Evolutionary conservation across 37 sponge, comb jelly and placozoan genomes (phyloP).

Genomic region (Petrosia ficiformis): DNA sequence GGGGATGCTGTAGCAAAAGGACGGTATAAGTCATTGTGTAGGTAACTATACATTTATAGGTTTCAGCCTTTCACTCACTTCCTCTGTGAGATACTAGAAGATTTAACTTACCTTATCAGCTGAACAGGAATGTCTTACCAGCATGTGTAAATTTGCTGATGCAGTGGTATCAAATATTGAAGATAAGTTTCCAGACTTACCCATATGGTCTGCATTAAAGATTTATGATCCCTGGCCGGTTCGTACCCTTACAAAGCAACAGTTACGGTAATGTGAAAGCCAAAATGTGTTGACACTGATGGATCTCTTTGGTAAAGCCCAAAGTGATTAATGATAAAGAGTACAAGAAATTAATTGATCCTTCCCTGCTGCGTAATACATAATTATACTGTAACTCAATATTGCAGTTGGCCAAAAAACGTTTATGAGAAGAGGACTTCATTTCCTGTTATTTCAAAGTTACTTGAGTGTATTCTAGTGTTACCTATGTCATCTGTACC

Average conservation of each 20-base stretch:
- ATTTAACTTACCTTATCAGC: background rate
- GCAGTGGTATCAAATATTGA: background rate
- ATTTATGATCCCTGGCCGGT: background rate
- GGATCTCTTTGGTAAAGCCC: background rate
- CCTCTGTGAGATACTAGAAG: background rate
- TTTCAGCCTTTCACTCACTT: background rate
- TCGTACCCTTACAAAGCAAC: conserved; percentile 2
- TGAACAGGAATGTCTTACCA: conserved; percentile 6
- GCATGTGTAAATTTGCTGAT: background rate
- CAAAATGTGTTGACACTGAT: background rate
- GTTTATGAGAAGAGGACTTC: background rate
- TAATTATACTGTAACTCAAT: no score
- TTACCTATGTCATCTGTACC: conserved; percentile 13
- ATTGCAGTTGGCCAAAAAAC: no score
- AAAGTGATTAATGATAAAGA: background rate
- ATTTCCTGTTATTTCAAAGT: conserved; percentile 6
- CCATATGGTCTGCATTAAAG: background rate
- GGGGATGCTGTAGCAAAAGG: conserved; percentile 30
- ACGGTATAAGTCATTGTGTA: background rate
- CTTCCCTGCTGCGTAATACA: no score
- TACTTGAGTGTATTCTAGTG: background rate
- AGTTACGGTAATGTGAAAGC: background rate
- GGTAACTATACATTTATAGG: no score
- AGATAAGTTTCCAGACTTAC: background rate
- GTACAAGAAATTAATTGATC: background rate